These are phyloP conservation scores for Drosophila biarmipes DNA, from an alignment of 1,140 invertebrate species.

Conservation along the genomic window DNA sequence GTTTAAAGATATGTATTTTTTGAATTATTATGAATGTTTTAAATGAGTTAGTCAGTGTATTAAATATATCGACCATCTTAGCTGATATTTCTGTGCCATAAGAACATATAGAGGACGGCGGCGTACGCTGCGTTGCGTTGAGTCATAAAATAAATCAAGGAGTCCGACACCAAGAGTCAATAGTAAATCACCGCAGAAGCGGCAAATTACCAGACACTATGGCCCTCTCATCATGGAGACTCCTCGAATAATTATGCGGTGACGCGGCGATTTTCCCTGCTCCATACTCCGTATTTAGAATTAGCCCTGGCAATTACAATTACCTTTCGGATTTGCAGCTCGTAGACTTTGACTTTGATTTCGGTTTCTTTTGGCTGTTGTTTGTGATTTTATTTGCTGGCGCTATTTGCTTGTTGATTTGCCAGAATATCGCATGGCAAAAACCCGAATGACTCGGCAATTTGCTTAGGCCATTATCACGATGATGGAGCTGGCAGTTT, in stretches of 20 bases:
- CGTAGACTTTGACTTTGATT: constrained; percentile 54
- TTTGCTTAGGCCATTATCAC: constrained; percentile 44
- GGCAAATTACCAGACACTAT: constrained; percentile 48
- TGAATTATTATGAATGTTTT: too few species aligned
- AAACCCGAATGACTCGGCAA: constrained; percentile 59
- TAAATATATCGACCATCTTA: not conserved
- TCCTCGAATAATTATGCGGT: constrained; percentile 61
- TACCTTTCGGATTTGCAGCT: constrained; percentile 64
- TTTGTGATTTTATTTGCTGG: constrained; percentile 20
- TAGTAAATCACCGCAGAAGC: constrained; percentile 74
- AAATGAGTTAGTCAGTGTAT: constrained; percentile 2
- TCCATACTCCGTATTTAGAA: constrained; percentile 33
- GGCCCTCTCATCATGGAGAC: constrained; percentile 29
- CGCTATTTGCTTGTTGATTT: constrained; percentile 51
- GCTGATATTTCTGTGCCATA: not conserved
- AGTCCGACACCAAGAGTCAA: constrained; percentile 73
- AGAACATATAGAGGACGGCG: constrained; percentile 15
- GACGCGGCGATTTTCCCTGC: constrained; percentile 46
- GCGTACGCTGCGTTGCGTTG: constrained; percentile 58
- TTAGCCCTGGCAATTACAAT: constrained; percentile 76
- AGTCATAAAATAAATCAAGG: constrained; percentile 81
- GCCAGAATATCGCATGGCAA: constrained; percentile 32
- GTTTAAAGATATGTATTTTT: not conserved
- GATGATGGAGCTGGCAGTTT: constrained; percentile 29
- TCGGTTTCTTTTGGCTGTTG: constrained; percentile 11